Evolutionary conservation across 1,140 invertebrate genomes (phyloP), one percentile per base, ranked within the genome.

Genomic region (Littorina saxatilis): DNA sequence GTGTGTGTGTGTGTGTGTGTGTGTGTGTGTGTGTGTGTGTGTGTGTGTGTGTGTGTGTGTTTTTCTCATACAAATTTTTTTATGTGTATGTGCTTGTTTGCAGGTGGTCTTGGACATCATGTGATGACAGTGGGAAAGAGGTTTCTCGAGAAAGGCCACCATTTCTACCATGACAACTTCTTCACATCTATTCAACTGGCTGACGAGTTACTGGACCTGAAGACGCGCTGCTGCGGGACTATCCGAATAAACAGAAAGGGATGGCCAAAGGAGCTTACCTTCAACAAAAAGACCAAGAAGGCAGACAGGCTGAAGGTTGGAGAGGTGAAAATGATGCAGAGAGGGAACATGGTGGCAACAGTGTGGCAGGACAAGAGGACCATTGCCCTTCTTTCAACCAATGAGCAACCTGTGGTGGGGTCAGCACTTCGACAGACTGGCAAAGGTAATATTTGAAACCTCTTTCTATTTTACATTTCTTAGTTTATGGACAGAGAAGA

Each of bases 151-250:
- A 78, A 78, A 55, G 15, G 47, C 23, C 55, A 61, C 37, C 55
- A 61, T 27, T 4, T 61, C 37, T 78, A 32, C 55, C 27, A 32
- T n/a, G 76, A 78, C n/a, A 63, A 78, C 40, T 78, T 78, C 58
- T 78, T 78, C 76, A 58, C 5, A 52, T 39, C 35, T 17, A 11
- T 23, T 17, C 13, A 13, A 2, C 66, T 85, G 32, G 61, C 61
- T 5, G 29, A 79, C 52, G 29, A 77, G 20, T 58, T 85, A 9
- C 40, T 77, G 13, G 47, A 83, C 15, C 27, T 39, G 47, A 61
- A 50, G 17, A 79, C 75, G 13, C 68, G 73, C 58, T 37, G 63
- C 4, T 81, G 81, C 72, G 78, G 78, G 29, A 83, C 81, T 11
- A 52, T 35, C 23, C 40, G 43, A 5, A 20, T 55, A 3, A 75